Conservation (phyloP, 2,888 invertebrate species). For the Orthonevra nobilis region DNA sequence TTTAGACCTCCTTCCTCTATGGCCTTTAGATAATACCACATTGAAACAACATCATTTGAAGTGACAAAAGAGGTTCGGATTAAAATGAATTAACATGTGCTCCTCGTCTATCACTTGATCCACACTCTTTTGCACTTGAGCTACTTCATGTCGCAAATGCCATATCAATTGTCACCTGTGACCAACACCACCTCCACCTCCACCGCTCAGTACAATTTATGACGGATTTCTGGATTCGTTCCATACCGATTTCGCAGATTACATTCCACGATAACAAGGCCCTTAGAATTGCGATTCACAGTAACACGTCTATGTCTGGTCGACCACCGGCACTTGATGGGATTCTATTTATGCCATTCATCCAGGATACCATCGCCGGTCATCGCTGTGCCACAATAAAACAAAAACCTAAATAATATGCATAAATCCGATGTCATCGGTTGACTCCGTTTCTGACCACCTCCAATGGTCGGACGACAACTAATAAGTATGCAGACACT, state of each 20-base stretch:
- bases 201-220: slow-evolving; percentile 55
- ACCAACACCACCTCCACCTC: too few species aligned
- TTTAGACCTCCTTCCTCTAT: too few species aligned
- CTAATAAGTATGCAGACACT: slow-evolving; percentile 69
- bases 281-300: slow-evolving; percentile 30
- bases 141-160: slow-evolving; percentile 34
- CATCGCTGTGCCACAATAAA: slow-evolving; percentile 28
- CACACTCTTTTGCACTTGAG: slow-evolving; percentile 33
- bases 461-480: slow-evolving; percentile 48
- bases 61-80: too few species aligned
- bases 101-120: slow-evolving; percentile 20
- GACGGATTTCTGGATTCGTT: slow-evolving; percentile 65
- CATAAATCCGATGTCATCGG: slow-evolving; percentile 64
- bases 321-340: slow-evolving; percentile 45
- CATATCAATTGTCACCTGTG: slow-evolving; percentile 54
- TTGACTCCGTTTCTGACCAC: slow-evolving; percentile 54
- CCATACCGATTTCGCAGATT: slow-evolving; percentile 47
- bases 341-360: slow-evolving; percentile 33
- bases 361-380: slow-evolving; percentile 38
- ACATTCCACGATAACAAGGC: slow-evolving; percentile 43
- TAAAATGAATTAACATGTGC: too few species aligned
- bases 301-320: slow-evolving; percentile 42
- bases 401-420: slow-evolving; percentile 68
- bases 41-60: too few species aligned
- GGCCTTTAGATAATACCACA: too few species aligned